Evolutionary conservation across 2,113 vertebrate species (phyloP).

Genomic region (Odobenus rosmarus): DNA sequence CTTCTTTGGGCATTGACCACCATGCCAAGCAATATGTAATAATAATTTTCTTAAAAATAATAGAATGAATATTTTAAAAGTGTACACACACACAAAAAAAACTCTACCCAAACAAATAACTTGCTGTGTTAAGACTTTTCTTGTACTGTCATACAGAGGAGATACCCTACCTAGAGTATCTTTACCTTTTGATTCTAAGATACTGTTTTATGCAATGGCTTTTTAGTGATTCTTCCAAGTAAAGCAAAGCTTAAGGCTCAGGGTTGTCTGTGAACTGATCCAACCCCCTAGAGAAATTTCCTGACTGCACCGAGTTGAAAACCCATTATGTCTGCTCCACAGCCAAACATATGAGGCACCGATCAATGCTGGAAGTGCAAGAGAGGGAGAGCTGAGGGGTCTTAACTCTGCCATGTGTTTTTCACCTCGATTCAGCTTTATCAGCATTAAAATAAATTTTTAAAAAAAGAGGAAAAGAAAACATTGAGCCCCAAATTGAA

Average conservation of each 20-base stretch:
- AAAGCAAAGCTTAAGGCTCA: neutral
- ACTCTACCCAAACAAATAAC: neutral
- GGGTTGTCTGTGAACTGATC: neutral
- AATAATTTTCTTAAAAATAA: neutral
- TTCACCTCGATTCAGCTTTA: slow-evolving; percentile 18
- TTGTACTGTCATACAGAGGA: neutral
- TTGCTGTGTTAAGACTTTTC: neutral
- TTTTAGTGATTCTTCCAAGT: slow-evolving; percentile 62
- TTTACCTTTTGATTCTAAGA: neutral
- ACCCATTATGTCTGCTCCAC: slow-evolving; percentile 50
- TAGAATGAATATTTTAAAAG: slow-evolving; percentile 30
- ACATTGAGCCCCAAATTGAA: neutral
- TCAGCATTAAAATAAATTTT: neutral
- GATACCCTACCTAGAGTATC: neutral
- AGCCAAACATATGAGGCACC: slow-evolving; percentile 47
- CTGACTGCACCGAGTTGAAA: slow-evolving; percentile 54
- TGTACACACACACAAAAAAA: neutral
- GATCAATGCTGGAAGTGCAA: slow-evolving; percentile 18
- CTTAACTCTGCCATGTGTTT: slow-evolving; percentile 3
- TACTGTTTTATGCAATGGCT: slow-evolving; percentile 33
- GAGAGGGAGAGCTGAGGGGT: neutral
- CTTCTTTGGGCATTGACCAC: neutral
- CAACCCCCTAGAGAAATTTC: slow-evolving; percentile 59
- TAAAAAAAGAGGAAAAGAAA: neutral
- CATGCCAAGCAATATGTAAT: neutral